Conservation (phyloP, 2,113 vertebrate genomes). For the Bubo blakistoni region DNA sequence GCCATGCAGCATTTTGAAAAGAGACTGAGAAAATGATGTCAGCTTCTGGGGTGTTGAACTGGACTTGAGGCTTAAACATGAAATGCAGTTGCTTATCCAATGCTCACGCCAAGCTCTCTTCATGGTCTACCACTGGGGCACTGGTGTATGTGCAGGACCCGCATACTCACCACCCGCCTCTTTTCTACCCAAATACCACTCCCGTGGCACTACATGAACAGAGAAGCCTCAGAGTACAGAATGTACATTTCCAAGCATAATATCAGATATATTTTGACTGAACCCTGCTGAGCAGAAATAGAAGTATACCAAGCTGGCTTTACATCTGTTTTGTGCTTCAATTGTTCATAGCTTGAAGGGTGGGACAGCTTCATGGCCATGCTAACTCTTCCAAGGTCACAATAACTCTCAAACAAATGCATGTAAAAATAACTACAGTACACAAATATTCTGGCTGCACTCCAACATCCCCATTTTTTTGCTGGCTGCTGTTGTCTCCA, state of each 20-base stretch:
- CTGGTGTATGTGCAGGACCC: background rate
- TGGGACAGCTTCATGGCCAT: background rate
- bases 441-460: background rate
- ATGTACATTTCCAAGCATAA: background rate
- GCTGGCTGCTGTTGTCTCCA: background rate
- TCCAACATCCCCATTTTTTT: background rate
- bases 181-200: rapidly evolving
- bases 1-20: background rate
- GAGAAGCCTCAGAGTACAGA: background rate
- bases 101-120: background rate
- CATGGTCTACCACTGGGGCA: background rate
- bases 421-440: background rate
- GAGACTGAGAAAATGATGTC: background rate
- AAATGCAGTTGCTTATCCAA: background rate
- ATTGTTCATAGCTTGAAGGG: background rate
- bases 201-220: background rate
- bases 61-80: background rate
- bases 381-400: background rate
- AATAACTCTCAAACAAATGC: background rate
- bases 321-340: background rate
- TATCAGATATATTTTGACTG: background rate
- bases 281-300: background rate
- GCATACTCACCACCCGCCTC: background rate
- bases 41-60: background rate
- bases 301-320: background rate